Percentiles rank a stretch among this genome's conserved stretches.
These are phyloP conservation scores for Nycticebus coucang DNA, from an alignment of 2,113 vertebrate species.

Conservation along the genomic window DNA sequence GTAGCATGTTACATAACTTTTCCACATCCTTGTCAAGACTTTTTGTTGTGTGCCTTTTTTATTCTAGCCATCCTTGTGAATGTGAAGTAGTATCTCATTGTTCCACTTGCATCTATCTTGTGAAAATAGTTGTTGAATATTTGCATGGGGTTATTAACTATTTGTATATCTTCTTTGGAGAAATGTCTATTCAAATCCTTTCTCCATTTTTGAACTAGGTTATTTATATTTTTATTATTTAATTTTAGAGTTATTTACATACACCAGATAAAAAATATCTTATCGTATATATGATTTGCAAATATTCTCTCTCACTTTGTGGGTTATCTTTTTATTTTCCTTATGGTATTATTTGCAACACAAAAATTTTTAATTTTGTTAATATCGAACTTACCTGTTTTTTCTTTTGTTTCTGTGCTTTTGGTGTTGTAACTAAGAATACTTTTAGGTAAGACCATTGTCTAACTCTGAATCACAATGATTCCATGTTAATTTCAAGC, in stretches of 20 bases:
- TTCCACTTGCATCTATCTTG: neutral
- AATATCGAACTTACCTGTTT: neutral
- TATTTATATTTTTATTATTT: conserved; percentile 40
- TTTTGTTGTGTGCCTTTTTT: neutral
- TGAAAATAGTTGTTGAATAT: neutral
- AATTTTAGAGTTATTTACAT: neutral
- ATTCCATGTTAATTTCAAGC: neutral
- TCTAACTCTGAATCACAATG: neutral
- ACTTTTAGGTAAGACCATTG: neutral
- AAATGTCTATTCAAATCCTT: neutral
- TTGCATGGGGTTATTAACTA: neutral
- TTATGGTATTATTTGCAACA: neutral
- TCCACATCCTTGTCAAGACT: neutral
- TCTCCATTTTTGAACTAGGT: neutral
- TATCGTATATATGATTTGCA: neutral
- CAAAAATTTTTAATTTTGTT: neutral
- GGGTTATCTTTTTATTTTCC: neutral
- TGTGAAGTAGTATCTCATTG: neutral
- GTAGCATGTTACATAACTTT: neutral
- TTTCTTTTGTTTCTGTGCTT: neutral
- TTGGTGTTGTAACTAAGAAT: neutral
- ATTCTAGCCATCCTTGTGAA: neutral
- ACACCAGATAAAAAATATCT: neutral
- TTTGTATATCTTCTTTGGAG: neutral
- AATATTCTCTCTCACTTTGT: neutral